Evolutionary conservation across 30 jellyfish, hydroid and myxozoan genomes (phyloP), one percentile per base, ranked within the genome.

Genomic region (Cassiopea xamachana): DNA sequence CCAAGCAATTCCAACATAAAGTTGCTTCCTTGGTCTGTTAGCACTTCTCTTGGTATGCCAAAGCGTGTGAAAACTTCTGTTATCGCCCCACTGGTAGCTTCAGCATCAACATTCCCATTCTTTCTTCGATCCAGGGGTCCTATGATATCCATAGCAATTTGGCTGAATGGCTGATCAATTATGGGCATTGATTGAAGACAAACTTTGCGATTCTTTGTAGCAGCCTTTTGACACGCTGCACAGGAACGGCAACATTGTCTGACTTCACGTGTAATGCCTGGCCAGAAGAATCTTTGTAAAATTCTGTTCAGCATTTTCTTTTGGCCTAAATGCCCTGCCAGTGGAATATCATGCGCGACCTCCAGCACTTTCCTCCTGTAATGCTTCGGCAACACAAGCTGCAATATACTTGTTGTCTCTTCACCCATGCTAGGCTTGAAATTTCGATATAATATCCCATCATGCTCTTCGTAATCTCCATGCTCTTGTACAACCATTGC

Each of bases 281-380:
- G 94, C 89, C 94, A 86, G 70, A 50, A 47, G 48, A 75, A 86
- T 45, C 50, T 49, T 39, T 39, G 48, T 62, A 44, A 5, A 19
- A 73, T 59, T 43, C 69, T 39, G 17, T 55, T 73, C 1, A 48
- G 46, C 14, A 91, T 86, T 76, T 86, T 86, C 89, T 86, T 86
- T 47, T 27, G 7, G 45, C 89, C 94, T 3, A 86, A 55, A 67
- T 86, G 94, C 4, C 88, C 79, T 46, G 88, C 88, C 88, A 79
- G 5, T 2, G 88, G 88, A 18, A 60, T 49, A 51, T 79, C 88
- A 51, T 51, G 88, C 39, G 88, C 88, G 18, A 79, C 43, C 44
- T 79, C 50, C 48, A 79, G 47, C 47, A 79, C 77, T 46, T 47
- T 60, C 88, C 48, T 79, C 47, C 58, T 18, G 77, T 51, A 79